Evolutionary conservation across 2,113 vertebrate species (phyloP).

Genomic region (Leuciscus idus): DNA sequence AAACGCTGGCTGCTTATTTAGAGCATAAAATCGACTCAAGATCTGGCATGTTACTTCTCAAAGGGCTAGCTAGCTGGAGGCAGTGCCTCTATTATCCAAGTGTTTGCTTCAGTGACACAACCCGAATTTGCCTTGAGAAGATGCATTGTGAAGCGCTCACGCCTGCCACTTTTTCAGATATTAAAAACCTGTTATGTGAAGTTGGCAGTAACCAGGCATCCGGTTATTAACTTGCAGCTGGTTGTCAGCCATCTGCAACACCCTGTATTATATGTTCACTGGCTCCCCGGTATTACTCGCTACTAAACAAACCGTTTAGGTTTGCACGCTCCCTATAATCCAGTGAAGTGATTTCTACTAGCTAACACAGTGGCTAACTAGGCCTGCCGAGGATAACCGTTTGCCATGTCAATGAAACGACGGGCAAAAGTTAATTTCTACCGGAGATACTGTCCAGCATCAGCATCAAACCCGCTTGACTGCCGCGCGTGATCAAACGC

Average conservation of each 20-base stretch:
- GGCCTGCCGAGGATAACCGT: constrained; percentile 21
- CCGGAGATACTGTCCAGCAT: neutral
- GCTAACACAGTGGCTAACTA: constrained; percentile 13
- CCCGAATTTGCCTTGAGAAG: neutral
- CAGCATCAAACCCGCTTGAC: neutral
- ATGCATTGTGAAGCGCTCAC: constrained; percentile 25
- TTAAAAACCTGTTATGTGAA: constrained; percentile 7
- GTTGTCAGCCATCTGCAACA: neutral
- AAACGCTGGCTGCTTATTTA: constrained; percentile 22
- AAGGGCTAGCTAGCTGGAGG: constrained; percentile 30
- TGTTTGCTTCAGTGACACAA: constrained; percentile 9
- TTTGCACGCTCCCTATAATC: constrained; percentile 16
- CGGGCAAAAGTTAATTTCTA: constrained; percentile 3
- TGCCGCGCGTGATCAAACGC: neutral
- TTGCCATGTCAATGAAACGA: constrained; percentile 10
- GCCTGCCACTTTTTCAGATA: constrained; percentile 6
- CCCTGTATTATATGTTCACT: neutral
- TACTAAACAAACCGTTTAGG: neutral
- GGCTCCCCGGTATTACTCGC: neutral
- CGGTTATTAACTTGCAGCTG: neutral
- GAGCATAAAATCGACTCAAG: neutral
- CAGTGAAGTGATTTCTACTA: constrained; percentile 2
- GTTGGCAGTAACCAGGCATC: neutral
- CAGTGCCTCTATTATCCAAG: constrained; percentile 17
- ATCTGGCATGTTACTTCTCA: constrained; percentile 9